phyloP scores from a whole-genome alignment of 2,888 invertebrate species.

The Zeuzera pyrina region DNA sequence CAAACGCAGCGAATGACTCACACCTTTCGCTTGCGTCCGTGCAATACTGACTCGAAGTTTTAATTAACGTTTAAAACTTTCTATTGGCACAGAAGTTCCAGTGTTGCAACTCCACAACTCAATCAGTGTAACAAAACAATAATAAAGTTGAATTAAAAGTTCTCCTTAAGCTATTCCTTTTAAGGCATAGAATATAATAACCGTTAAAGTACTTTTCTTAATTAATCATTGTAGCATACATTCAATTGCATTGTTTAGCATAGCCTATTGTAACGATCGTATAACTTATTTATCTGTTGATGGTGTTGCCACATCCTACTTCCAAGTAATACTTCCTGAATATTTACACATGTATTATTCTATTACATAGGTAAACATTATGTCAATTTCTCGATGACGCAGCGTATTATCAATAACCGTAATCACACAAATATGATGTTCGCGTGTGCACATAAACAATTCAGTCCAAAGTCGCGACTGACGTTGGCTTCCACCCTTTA shows the following conservation, averaged over 20 bases:
- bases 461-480: constrained; percentile 35
- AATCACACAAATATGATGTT: constrained; percentile 46
- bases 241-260: no score
- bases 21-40: constrained; percentile 25
- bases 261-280: no score
- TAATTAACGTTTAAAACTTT: constrained; percentile 56
- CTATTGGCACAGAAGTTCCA: constrained; percentile 38
- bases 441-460: constrained; percentile 57
- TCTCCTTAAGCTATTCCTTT: no score
- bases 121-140: constrained; percentile 30
- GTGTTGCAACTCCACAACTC: constrained; percentile 29
- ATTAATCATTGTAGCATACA: no score
- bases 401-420: constrained; percentile 50
- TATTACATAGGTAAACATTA: constrained; percentile 47
- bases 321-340: no score
- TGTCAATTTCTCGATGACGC: constrained; percentile 59
- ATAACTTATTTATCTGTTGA: no score
- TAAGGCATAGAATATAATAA: no score
- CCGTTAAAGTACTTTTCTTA: no score
- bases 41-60: constrained; percentile 42
- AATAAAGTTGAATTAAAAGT: no score
- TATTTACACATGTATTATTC: no score
- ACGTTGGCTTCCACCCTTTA: constrained; percentile 7
- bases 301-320: no score
- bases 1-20: constrained; percentile 13